Conservation (phyloP, 1,140 invertebrate genomes). For the Trinorchestia longiramus region DNA sequence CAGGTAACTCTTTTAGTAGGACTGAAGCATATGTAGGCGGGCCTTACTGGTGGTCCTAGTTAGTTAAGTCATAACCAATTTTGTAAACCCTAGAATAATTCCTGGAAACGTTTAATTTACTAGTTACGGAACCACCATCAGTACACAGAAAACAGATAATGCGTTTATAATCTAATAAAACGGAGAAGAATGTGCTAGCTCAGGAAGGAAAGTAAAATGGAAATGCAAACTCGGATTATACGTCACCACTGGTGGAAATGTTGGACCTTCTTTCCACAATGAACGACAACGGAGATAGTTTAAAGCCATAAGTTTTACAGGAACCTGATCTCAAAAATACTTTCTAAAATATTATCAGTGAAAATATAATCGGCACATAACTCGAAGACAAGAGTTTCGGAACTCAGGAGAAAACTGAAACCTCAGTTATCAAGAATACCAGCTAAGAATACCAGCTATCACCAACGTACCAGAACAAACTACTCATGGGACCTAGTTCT, state of each 20-base stretch:
- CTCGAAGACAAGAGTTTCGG: background rate
- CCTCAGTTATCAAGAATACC: background rate
- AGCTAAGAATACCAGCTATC: background rate
- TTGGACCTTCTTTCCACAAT: background rate
- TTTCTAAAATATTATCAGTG: background rate
- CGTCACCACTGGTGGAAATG: background rate
- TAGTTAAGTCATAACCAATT: background rate
- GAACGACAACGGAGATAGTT: background rate
- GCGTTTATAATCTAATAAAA: background rate
- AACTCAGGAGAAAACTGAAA: background rate
- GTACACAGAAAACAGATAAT: background rate
- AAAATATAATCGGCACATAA: background rate
- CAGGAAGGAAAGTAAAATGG: background rate
- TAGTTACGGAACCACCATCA: background rate
- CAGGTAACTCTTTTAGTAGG: background rate
- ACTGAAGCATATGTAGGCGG: background rate
- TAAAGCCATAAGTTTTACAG: background rate
- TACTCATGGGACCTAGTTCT: background rate
- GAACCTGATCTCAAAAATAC: background rate
- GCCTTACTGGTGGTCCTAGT: background rate
- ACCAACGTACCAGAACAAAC: background rate
- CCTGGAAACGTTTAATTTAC: background rate
- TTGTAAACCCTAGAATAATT: background rate
- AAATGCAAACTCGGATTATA: background rate
- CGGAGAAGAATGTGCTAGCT: background rate